Base-by-base conservation (phyloP, 1,140 invertebrate species). In the Venustaconcha ellipsiformis region DNA sequence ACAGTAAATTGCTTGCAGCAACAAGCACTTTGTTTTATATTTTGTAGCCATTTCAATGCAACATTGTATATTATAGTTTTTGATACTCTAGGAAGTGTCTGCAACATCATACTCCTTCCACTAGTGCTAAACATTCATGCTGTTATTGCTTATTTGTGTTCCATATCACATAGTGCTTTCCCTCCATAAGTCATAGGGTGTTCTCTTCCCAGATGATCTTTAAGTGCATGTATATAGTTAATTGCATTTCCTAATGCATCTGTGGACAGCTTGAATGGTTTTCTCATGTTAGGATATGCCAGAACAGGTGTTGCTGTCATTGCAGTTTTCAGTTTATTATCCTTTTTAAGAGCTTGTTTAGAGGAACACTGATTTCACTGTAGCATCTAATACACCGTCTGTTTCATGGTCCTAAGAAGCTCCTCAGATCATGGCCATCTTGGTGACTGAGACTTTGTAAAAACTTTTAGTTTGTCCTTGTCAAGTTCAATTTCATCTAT, bases 321-420 rank as follows among this genome's bases (percentile, higher is more conserved):
- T n/a, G 17, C 18, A 55, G 70, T 3, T 76, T 83, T 85, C 20
- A 84, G 59, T n/a, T 70, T 72, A 18, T 81, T 58, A 57, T 90
- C 82, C 79, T 91, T 90, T 23, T 67, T 76, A 20, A 89, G 14
- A 92, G 77, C 8, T 86, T 71, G 15, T 87, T 79, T 37, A 92
- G 77, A 64, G 88, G 81, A 57, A 76, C 74, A 17, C 87, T 86
- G 14, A 86, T 72, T 76, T 87, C 65, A 14, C 87, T 73, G 74
- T 80, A 88, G 62, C 84, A 82, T 67, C 78, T 85, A 18, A 91
- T 84, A 79, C 90, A 83, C n/a, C 65, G 78, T 13, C 85, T 68
- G 72, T 88, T 88, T 59, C 87, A 76, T 18, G 92, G 68, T 1
- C 92, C 92, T 2, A 92, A 56, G 77, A 92, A 92, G 26, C 84